Percentiles rank a stretch among this genome's conserved stretches.
Conservation (phyloP, 2,888 invertebrate species). For the Polydrusus pterygomalis region DNA sequence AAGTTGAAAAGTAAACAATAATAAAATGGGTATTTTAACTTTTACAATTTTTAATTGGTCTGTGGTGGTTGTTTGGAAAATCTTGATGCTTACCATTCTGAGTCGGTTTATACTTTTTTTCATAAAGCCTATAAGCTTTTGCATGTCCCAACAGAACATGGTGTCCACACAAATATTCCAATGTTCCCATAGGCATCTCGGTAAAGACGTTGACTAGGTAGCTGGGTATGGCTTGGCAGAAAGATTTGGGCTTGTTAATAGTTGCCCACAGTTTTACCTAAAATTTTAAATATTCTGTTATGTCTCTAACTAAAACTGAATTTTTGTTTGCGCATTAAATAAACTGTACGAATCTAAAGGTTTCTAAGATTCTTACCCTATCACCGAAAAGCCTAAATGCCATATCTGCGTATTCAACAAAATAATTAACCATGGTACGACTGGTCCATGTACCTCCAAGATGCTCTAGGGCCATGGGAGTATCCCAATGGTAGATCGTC, state of each 20-base stretch:
- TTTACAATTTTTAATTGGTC: no score
- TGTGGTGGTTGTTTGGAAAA: no score
- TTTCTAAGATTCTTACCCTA: no score
- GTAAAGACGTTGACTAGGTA: constrained; percentile 17
- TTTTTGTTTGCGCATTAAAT: no score
- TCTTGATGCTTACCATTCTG: constrained; percentile 58
- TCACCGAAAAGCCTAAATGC: constrained; percentile 65
- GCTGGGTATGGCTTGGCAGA: constrained; percentile 66
- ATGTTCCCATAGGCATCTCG: constrained; percentile 34
- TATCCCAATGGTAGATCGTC: constrained; percentile 75
- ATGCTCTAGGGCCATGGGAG: constrained; percentile 72
- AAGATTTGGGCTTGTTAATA: constrained; percentile 72
- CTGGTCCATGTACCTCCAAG: constrained; percentile 71
- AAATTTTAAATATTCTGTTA: neutral
- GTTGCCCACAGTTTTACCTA: constrained; percentile 74
- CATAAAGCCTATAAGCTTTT: constrained; percentile 76
- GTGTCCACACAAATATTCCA: constrained; percentile 72
- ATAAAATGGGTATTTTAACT: no score
- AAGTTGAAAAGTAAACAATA: no score
- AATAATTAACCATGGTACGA: constrained; percentile 74
- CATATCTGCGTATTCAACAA: constrained; percentile 74
- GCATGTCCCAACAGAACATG: constrained; percentile 80
- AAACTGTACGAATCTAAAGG: no score
- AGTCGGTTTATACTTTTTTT: constrained; percentile 71
- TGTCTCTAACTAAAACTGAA: no score